Percentiles rank a stretch among this genome's conserved stretches.
These are phyloP conservation scores for Venustoraphidia nigricollis DNA, from an alignment of 2,888 invertebrate genomes.

Conservation along the genomic window DNA sequence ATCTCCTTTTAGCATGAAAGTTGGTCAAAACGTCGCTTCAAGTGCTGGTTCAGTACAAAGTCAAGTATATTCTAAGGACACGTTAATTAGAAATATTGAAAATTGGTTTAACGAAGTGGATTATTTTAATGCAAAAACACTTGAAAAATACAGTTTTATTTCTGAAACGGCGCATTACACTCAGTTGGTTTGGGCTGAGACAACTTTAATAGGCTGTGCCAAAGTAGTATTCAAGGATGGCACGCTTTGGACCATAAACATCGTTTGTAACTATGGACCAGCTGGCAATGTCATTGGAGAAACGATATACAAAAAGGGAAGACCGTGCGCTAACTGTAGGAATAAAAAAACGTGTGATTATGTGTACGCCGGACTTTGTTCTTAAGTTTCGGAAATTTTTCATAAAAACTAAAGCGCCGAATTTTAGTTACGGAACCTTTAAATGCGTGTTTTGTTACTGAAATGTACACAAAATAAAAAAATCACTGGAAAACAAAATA, in stretches of 20 bases:
- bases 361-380: no score
- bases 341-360: not conserved
- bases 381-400: no score
- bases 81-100: not conserved
- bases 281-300: conserved; percentile 31
- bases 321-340: not conserved
- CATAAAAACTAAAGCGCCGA: no score
- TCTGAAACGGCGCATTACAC: not conserved
- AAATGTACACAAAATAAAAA: no score
- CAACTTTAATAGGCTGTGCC: not conserved
- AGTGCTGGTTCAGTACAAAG: not conserved
- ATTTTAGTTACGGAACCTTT: no score
- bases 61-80: not conserved
- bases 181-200: conserved; percentile 1
- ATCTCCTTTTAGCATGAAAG: no score
- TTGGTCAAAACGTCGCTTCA: not conserved
- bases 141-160: not conserved
- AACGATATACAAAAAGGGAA: not conserved
- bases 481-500: no score
- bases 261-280: conserved; percentile 33
- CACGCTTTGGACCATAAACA: no score
- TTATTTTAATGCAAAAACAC: not conserved
- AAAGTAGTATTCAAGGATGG: no score
- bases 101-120: not conserved
- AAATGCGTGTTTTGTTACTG: no score